Base-by-base conservation (phyloP, 2,797 vertebrate genomes). In the Alouatta caraya region DNA sequence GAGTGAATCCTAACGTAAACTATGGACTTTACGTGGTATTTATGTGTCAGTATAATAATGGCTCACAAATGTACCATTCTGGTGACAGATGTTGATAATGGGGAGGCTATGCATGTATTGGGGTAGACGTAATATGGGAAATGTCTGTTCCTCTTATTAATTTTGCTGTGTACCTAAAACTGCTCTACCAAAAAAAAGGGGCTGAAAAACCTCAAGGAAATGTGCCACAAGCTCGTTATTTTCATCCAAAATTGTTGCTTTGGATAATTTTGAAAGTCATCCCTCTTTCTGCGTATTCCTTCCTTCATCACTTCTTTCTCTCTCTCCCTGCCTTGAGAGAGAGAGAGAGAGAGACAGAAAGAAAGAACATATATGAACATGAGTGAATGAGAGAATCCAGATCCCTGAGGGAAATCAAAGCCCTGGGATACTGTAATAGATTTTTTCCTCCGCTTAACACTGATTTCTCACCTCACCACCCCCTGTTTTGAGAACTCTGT, bases 241-340 rank as follows among this genome's bases (percentile, higher is more conserved):
- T 94, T 80, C 50, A 92, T 44, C 48, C 12, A 85, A 42, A 92
- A 72, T 81, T 10, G 44, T 39, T 44, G 17, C 10, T 28, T 30
- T 75, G n/a, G 82, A 33, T 90, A 83, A 42, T 96, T 81, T 87
- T 44, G 42, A 80, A 97, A 92, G 52, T 30, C 26, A 39, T 33
- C 24, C 5, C 3, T 84, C 8, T 76, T 76, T 67, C 44, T 75
- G 12, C 84, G 50, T 78, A 24, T 82, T 84, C 22, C 9, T 95
- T 89, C 81, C 14, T 12, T 67, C 57, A 55, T 70, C 39, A n/a
- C 15, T 83, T 33, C 30, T 55, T 22, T 67, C 64, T 26, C 28
- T 78, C 5, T 9, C 2, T 88, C 1, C 14, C 9, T 78, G 24
- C 44, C 22, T 12, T 42, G 21, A 30, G 21, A 39, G 11, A 52